Base-by-base conservation (phyloP, 2,888 invertebrate species). In the Acleris cristana region DNA sequence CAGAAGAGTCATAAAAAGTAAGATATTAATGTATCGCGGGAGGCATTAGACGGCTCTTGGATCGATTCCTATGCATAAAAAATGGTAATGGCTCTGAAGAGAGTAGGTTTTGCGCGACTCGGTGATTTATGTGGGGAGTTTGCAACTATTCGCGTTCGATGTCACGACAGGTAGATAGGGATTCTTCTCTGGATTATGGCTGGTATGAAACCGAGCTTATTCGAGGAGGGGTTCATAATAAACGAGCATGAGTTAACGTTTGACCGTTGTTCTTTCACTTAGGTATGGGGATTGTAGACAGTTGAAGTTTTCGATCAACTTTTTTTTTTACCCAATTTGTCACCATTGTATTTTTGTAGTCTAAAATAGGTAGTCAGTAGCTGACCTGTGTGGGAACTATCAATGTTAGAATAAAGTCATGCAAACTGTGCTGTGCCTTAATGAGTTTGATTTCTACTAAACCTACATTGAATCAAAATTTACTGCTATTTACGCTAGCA, bases 1-100 rank as follows among this genome's bases (percentile, higher is more conserved):
- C 87, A 84, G 86, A 90, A 90, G 88, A 92, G 89, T 92, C 92
- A 90, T 92, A 92, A 92, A 92, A 92, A 92, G 91, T 92, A 90
- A 92, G 92, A 92, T 92, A 92, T 92, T 92, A 92, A 92, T 92
- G 92, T 92, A 92, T 92, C 92, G 90, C 86, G 92, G 92, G 92
- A 92, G 90, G 92, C 92, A 91, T 92, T 92, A 92, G 89, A 86
- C 87, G 84, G 88, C 85, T 80, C 81, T 74, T 73, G 90, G 92
- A 92, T 92, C 92, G 92, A 92, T 92, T 92, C 83, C 87, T 92
- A 90, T 92, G 91, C 92, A 92, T 92, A 92, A 92, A 92, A 91
- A 92, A 92, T 92, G 92, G 85, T 92, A 92, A 92, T 92, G 92
- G 92, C 84, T 75, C 86, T 78, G 77, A 80, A 76, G 89, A 90